Base-by-base conservation (phyloP, 2,113 vertebrate species). In the Eurystomus gularis region DNA sequence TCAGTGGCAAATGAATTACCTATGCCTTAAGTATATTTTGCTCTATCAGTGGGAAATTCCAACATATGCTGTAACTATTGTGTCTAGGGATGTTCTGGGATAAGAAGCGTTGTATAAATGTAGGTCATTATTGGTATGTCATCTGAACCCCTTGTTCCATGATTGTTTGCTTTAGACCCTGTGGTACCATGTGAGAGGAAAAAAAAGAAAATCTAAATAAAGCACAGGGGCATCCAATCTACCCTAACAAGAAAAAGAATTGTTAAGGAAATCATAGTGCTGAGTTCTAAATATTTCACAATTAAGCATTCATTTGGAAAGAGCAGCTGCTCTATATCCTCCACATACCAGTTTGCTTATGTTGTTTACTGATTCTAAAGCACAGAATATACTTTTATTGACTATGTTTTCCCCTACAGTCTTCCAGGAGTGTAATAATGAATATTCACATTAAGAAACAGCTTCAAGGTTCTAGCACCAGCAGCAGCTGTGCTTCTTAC, bases 231-330 rank as follows among this genome's bases (percentile, higher is more conserved):
- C 68, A 35, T 66, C 8, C 18, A 48, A 39, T 70, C 57, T 73
- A 42, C 48, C 80, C 68, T 89, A 86, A 90, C 42, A 84, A 87
- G 88, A 76, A 87, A 94, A 96, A 61, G 44, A 85, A 94, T 92
- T 96, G 79, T 83, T 92, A 93, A 95, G 71, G 76, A 97, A 96
- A 91, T 57, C 77, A 69, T 58, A 80, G 54, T 64, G 52, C 82
- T 89, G 75, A 82, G 58, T 61, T 86, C 88, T 95, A 90, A 96
- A 82, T 71, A 84, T 94, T 94, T 94, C 37, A 82, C 86, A 95
- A 92, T 97, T 97, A 93, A 65, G 90, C 81, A 92, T 95, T 97
- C 94, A 94, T 96, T 97, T 98, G 82, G 86, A 95, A 96, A 88
- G 81, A 97, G 90, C 93, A 97, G 95, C 86, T 94, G 93, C 93